phyloP scores from a whole-genome alignment of 2,113 vertebrate species.

The Nanorana parkeri region DNA sequence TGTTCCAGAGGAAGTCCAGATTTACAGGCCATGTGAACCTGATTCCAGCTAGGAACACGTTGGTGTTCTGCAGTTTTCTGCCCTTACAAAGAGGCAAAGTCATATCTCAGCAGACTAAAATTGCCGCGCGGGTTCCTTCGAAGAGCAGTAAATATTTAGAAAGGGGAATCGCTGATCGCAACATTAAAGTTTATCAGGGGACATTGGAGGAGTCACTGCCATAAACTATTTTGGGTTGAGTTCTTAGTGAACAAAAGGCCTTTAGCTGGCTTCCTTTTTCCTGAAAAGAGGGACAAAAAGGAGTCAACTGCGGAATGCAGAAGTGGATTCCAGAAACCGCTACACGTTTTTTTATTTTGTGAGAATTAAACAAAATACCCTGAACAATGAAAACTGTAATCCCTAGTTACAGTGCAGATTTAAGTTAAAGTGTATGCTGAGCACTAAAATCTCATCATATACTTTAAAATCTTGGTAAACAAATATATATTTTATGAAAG shows the following conservation, averaged over 20 bases:
- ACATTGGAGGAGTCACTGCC: background rate
- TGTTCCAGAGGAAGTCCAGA: conserved; percentile 84
- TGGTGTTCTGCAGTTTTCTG: conserved; percentile 51
- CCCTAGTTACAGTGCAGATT: too few species aligned
- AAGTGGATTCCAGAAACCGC: conserved; percentile 13
- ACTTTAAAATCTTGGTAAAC: too few species aligned
- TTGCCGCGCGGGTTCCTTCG: background rate
- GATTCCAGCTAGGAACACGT: conserved; percentile 57
- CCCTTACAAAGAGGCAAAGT: conserved; percentile 63
- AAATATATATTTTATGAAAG: too few species aligned
- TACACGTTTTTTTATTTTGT: too few species aligned
- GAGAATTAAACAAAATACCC: too few species aligned
- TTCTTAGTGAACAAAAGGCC: conserved; percentile 1
- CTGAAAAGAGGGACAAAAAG: conserved; percentile 64
- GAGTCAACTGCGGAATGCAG: conserved; percentile 43
- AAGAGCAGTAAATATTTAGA: background rate
- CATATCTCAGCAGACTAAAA: conserved; percentile 59
- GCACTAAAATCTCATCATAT: too few species aligned
- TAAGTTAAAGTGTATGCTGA: too few species aligned
- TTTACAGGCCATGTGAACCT: conserved; percentile 68
- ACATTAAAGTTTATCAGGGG: conserved; percentile 38
- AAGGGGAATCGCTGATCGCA: background rate
- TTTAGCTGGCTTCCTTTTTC: conserved; percentile 66
- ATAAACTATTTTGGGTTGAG: conserved; percentile 43
- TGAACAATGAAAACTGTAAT: too few species aligned